These are phyloP conservation scores for Campylorhamphus procurvoides DNA, from an alignment of 2,113 vertebrate genomes.

Conservation along the genomic window DNA sequence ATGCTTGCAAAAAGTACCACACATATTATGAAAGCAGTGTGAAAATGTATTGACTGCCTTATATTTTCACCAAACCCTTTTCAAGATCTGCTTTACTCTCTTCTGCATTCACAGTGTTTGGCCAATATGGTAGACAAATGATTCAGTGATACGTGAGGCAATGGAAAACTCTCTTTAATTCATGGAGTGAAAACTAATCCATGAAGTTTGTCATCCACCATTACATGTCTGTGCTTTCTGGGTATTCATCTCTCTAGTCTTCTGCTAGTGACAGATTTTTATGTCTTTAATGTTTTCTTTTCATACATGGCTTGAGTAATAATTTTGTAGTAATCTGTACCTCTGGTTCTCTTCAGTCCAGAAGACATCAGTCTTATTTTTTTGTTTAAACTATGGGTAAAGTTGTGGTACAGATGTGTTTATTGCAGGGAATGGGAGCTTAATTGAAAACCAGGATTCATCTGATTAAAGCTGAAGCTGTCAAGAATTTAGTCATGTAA, in stretches of 20 bases:
- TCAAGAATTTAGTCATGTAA: not conserved
- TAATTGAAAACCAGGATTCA: not conserved
- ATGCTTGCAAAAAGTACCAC: not conserved
- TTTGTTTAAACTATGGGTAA: not conserved
- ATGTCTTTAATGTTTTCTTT: not conserved
- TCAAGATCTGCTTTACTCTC: not conserved
- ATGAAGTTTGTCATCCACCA: not conserved
- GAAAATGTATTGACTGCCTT: not conserved
- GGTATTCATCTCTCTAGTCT: not conserved
- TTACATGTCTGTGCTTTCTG: not conserved
- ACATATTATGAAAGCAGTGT: not conserved
- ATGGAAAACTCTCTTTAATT: not conserved
- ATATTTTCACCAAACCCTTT: not conserved
- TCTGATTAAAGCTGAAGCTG: not conserved
- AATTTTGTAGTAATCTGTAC: not conserved
- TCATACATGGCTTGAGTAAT: not conserved
- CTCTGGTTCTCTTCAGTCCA: not conserved
- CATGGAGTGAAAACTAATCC: conserved; percentile 2
- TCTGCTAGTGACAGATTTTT: not conserved
- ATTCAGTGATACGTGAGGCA: not conserved
- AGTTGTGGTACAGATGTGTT: not conserved
- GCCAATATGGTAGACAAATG: not conserved
- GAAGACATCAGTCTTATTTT: not conserved
- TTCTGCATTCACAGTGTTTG: not conserved
- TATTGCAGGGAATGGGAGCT: not conserved